These are phyloP conservation scores for Endotricha flammealis DNA, from an alignment of 2,888 invertebrate genomes.

Conservation along the genomic window DNA sequence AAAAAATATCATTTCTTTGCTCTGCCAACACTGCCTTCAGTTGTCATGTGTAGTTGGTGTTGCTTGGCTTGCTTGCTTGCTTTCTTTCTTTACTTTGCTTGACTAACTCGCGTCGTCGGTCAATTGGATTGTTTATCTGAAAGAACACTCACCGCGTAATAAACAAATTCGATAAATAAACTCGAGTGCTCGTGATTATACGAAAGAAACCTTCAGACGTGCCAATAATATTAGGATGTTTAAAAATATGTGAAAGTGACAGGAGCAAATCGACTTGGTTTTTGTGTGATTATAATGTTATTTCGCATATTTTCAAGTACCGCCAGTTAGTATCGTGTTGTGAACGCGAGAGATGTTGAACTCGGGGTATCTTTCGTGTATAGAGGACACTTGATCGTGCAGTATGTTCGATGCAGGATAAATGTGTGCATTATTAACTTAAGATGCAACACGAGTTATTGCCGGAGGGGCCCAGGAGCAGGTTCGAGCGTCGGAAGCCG, in stretches of 20 bases:
- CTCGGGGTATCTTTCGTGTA: slow-evolving; percentile 42
- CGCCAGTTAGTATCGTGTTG: slow-evolving; percentile 47
- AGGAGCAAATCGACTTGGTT: slow-evolving; percentile 56
- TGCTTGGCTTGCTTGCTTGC: slow-evolving; percentile 55
- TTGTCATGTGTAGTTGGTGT: slow-evolving; percentile 58
- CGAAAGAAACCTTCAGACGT: slow-evolving; percentile 32
- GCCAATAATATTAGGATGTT: slow-evolving; percentile 46
- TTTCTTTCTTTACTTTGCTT: slow-evolving; percentile 69
- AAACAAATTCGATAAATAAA: slow-evolving; percentile 45
- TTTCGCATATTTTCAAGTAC: slow-evolving; percentile 61
- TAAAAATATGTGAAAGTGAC: slow-evolving; percentile 68
- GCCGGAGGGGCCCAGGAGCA: slow-evolving; percentile 56
- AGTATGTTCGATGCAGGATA: slow-evolving; percentile 72
- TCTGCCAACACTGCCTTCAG: slow-evolving; percentile 44
- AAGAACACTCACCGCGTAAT: slow-evolving; percentile 48
- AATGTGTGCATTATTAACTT: slow-evolving; percentile 38
- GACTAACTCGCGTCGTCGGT: slow-evolving; percentile 67
- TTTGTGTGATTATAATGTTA: slow-evolving; percentile 61
- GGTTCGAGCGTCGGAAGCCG: slow-evolving; percentile 68
- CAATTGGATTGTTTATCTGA: slow-evolving; percentile 54
- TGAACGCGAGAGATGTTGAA: slow-evolving; percentile 44
- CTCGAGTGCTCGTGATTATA: slow-evolving; percentile 33
- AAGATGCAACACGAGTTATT: slow-evolving; percentile 73
- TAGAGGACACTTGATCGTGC: slow-evolving; percentile 52
- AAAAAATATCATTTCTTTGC: slow-evolving; percentile 13